Base-by-base conservation (phyloP, 2,797 vertebrate genomes). In the Anniella stebbinsi region DNA sequence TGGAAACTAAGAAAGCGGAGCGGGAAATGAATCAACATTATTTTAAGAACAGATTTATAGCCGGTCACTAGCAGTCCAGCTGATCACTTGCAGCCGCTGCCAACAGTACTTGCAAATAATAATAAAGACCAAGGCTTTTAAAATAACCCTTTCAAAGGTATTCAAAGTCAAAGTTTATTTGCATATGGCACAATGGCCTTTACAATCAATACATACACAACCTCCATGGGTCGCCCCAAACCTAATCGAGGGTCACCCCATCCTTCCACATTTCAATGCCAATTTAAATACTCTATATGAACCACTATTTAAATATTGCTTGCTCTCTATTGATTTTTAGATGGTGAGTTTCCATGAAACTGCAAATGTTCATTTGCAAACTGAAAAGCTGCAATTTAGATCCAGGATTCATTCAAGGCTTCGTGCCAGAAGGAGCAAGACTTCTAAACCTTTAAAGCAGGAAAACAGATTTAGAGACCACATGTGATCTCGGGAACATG, bases 31-130 rank as follows among this genome's bases (percentile, higher is more conserved):
- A 77, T 92, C 89, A 0, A 0, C 0, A 66, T 77, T 88, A 25
- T 87, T 93, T 94, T 91, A 88, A 51, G 17, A 91, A 45, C 54
- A 76, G 60, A 89, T 86, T 72, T 85, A 90, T 93, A 89, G 25
- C 76, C 86, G 89, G 73, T 91, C 77, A 89, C 90, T 45, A 80
- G 36, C 9, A 89, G 57, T 60, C 77, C 87, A 80, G 57, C n/a
- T 92, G 91, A 87, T 86, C 33, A n/a, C 38, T 70, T 93, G 78
- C 94, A 92, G 70, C 78, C 91, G 85, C 87, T 90, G 36, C 80
- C 21, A 70, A 48, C 86, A 77, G 80, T 80, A 91, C 63, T 78
- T 1, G 2, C 80, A 91, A 57, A 82, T 91, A 57, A 72, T 67
- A 21, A 51, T 60, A 73, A 87, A 81, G 60, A 38, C 25, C 21